Percentiles rank a stretch among this genome's conserved stretches.
Evolutionary conservation across 2,797 vertebrate species (phyloP).

Genomic region (Rhynchonycteris naso): DNA sequence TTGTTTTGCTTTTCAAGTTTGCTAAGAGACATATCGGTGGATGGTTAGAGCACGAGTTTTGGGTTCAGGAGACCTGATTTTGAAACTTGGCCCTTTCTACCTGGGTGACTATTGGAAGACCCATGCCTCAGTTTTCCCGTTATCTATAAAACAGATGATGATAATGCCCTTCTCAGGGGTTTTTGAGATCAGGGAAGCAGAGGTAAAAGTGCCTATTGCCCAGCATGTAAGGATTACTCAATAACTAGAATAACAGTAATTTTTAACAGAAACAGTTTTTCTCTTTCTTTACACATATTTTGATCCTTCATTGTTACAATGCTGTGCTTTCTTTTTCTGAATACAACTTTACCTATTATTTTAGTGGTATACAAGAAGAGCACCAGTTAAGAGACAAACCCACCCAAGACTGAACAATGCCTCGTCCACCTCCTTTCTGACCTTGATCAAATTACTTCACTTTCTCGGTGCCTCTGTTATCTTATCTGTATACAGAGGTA

Average conservation of each 20-base stretch:
- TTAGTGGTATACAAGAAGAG: not conserved
- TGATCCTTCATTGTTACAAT: conserved; percentile 14
- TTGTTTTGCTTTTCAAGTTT: conserved; percentile 26
- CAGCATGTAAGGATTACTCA: not conserved
- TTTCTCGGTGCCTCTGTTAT: conserved; percentile 32
- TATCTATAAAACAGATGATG: not conserved
- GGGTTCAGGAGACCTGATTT: conserved; percentile 25
- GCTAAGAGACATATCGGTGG: conserved; percentile 10
- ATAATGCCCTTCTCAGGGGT: not conserved
- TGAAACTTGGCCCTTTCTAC: conserved; percentile 28
- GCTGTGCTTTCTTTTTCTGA: conserved; percentile 9
- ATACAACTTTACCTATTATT: not conserved
- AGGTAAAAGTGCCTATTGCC: not conserved
- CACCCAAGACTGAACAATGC: not conserved
- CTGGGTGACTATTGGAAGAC: not conserved
- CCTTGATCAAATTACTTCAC: not conserved
- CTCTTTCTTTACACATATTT: not conserved
- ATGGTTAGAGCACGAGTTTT: not conserved
- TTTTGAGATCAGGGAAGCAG: not conserved
- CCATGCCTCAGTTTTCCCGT: not conserved
- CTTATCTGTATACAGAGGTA: not conserved
- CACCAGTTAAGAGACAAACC: not conserved
- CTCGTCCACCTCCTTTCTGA: not conserved
- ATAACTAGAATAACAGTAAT: not conserved
- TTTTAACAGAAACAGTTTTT: not conserved